A percentile compares a stretch with the other conserved stretches of the same genome.
Conservation (phyloP, 2,113 vertebrate species). For the Corythoichthys intestinalis region DNA sequence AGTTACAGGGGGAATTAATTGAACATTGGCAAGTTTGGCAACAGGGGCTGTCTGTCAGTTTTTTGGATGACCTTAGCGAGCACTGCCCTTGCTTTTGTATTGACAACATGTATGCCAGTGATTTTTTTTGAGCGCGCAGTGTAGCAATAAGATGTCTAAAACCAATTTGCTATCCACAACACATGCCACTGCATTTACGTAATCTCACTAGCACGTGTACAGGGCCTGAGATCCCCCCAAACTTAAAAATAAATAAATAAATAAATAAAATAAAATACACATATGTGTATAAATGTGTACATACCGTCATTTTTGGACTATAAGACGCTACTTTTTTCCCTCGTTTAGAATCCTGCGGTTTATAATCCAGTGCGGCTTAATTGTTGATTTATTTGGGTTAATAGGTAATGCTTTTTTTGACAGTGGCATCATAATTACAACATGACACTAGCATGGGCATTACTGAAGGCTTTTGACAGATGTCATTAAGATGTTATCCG, state of each 20-base stretch:
- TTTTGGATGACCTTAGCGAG: slow-evolving; percentile 3
- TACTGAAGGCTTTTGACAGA: too few relatives aligned
- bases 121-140: background rate
- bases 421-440: too few relatives aligned
- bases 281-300: too few relatives aligned
- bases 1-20: background rate
- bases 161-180: slow-evolving; percentile 25
- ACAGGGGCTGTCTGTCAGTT: background rate
- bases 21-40: background rate
- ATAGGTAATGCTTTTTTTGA: too few relatives aligned
- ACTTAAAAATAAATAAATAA: background rate
- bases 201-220: slow-evolving; percentile 14
- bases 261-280: background rate
- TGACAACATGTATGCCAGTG: slow-evolving; percentile 5
- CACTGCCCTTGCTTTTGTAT: slow-evolving; percentile 22
- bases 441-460: too few relatives aligned
- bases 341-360: too few relatives aligned
- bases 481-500: too few relatives aligned
- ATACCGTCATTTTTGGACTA: too few relatives aligned
- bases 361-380: too few relatives aligned
- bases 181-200: slow-evolving; percentile 13
- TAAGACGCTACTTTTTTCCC: too few relatives aligned
- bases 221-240: background rate
- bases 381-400: too few relatives aligned
- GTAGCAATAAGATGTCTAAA: slow-evolving; percentile 40